Evolutionary conservation across 2,113 vertebrate genomes (phyloP).

Genomic region (Arothron firmamentum): DNA sequence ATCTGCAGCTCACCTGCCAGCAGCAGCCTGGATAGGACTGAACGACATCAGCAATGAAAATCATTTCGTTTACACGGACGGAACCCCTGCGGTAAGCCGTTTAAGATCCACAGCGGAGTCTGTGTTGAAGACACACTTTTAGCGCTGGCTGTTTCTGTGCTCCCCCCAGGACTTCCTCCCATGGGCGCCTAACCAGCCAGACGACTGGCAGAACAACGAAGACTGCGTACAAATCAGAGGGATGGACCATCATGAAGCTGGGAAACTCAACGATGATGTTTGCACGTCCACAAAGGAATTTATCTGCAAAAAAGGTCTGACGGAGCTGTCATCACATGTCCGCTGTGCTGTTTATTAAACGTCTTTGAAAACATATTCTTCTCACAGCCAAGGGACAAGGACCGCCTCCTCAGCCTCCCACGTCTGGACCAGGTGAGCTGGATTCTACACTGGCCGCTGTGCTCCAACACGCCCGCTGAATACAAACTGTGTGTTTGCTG

Average conservation of each 20-base stretch:
- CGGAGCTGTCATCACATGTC: not conserved
- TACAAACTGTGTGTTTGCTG: not conserved
- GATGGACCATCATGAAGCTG: constrained; percentile 23
- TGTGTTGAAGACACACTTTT: not conserved
- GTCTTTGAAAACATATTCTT: not conserved
- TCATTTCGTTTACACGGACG: constrained; percentile 62
- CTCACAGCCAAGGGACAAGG: constrained; percentile 70
- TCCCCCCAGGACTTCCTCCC: constrained; percentile 57
- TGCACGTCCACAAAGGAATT: constrained; percentile 60
- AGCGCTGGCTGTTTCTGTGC: not conserved
- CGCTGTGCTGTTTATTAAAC: not conserved
- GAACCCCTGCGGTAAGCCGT: constrained; percentile 61
- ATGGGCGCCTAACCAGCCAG: constrained; percentile 67
- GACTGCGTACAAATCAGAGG: constrained; percentile 69
- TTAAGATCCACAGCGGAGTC: not conserved
- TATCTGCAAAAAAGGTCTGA: constrained; percentile 74
- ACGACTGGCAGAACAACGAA: constrained; percentile 70
- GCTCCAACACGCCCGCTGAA: not conserved
- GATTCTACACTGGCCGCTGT: not conserved
- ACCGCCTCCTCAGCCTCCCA: constrained; percentile 70
- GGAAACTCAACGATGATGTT: constrained; percentile 65
- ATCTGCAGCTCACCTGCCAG: constrained; percentile 71
- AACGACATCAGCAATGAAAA: constrained; percentile 66
- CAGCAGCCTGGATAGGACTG: constrained; percentile 67
- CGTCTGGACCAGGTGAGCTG: constrained; percentile 71